These are phyloP conservation scores for Tragelaphus imberbis DNA, from an alignment of 2,113 vertebrate species.

Conservation along the genomic window DNA sequence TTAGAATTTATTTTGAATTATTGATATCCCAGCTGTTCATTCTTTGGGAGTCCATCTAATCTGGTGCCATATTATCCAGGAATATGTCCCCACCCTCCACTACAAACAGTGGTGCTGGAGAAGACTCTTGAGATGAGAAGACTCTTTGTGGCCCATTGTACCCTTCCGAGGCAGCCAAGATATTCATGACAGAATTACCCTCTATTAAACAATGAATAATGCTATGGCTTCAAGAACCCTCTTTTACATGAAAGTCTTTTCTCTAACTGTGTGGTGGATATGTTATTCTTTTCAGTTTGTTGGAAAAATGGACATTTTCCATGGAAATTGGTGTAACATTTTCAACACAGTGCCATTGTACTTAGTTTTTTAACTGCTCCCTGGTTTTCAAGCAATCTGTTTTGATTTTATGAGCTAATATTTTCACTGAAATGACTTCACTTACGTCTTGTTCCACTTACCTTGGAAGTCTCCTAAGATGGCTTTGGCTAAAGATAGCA, in stretches of 20 bases:
- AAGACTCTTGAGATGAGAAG: too few relatives aligned
- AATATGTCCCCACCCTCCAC: not conserved
- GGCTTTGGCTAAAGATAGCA: constrained; percentile 3
- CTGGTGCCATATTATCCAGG: not conserved
- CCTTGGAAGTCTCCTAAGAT: constrained; percentile 19
- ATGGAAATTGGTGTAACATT: not conserved
- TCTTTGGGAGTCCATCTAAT: not conserved
- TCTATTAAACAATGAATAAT: not conserved
- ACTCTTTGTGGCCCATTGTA: not conserved
- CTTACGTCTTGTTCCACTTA: not conserved
- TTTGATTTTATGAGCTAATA: constrained; percentile 30
- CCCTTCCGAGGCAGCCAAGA: not conserved
- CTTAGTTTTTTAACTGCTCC: not conserved
- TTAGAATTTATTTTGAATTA: not conserved
- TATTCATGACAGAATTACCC: not conserved
- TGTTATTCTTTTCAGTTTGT: constrained; percentile 14
- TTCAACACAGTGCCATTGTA: not conserved
- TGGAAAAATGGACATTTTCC: not conserved
- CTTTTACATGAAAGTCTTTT: not conserved
- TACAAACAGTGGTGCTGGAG: not conserved
- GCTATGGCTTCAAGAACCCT: not conserved
- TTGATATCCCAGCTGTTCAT: not conserved
- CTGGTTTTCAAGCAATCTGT: not conserved
- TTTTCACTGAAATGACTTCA: constrained; percentile 22
- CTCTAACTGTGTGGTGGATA: not conserved